Evolutionary conservation across 2,888 invertebrate species (phyloP).

Genomic region (Serrognathus titanus): DNA sequence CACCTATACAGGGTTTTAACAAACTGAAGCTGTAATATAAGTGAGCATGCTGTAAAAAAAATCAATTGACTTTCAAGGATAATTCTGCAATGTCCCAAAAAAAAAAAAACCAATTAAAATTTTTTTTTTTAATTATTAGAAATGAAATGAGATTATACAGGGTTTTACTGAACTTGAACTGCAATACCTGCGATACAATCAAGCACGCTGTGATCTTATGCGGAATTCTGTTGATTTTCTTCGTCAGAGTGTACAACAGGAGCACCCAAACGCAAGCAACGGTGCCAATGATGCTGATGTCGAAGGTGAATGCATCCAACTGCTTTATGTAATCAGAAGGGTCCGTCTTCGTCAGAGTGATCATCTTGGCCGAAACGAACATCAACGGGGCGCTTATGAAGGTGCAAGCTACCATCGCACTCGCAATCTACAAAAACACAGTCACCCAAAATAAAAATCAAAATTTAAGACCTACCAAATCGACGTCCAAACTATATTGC

Average conservation of each 20-base stretch:
- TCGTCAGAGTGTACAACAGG: constrained; percentile 68
- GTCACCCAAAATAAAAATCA: too few species aligned
- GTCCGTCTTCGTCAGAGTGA: constrained; percentile 68
- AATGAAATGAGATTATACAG: too few species aligned
- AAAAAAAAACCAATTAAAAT: too few species aligned
- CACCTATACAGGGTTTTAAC: too few species aligned
- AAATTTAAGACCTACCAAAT: constrained; percentile 61
- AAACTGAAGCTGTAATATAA: too few species aligned
- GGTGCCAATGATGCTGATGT: constrained; percentile 76
- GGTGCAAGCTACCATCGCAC: constrained; percentile 91
- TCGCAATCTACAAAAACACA: constrained; percentile 66
- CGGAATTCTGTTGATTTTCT: constrained; percentile 74
- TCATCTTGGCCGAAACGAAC: constrained; percentile 93
- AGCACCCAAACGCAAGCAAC: constrained; percentile 78
- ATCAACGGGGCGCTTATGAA: constrained; percentile 92
- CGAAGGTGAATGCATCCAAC: constrained; percentile 75
- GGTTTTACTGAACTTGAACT: neutral
- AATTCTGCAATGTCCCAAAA: too few species aligned
- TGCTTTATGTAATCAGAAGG: constrained; percentile 73
- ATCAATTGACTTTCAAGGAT: too few species aligned
- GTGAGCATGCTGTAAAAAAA: too few species aligned
- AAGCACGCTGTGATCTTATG: constrained; percentile 79
- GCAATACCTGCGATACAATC: constrained; percentile 71
- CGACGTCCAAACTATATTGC: constrained; percentile 80
- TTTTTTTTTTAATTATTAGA: too few species aligned